Evolutionary conservation across 2,888 invertebrate species (phyloP), one percentile per base, ranked within the genome.

Genomic region (Drosophila barbarae): DNA sequence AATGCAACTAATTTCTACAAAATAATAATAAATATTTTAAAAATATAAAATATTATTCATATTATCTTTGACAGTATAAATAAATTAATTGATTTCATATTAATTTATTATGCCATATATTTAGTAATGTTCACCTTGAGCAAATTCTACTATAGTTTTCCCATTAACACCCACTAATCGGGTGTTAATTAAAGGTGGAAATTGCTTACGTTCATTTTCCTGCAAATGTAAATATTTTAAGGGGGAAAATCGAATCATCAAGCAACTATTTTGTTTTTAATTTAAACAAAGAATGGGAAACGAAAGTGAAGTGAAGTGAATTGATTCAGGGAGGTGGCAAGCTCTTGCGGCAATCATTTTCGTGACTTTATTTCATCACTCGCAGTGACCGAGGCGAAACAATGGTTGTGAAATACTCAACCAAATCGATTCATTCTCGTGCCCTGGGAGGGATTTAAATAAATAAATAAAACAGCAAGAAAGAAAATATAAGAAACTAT

Each of bases 271-370:
- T 23, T 23, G 21, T 23, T 23, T 30, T 13, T 15, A 12, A 30
- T 4, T 30, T 18, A 18, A 46, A 8, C 8, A 5, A 8, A 7
- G 15, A 46, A 18, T 46, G 3, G 13, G 7, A 41, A 41, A 21
- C 13, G 41, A 30, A 13, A 13, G 23, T 41, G 23, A 15, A 42
- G n/a, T n/a, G 5, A n/a, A 2, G 12, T 1, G 18, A 21, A 21
- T 21, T 9, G 18, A 5, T 32, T 18, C 46, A 12, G 2, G 28
- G 0, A 30, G 32, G 12, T 15, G 21, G n/a, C 30, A 23, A 2
- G 6, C 28, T 15, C 41, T 42, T 49, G 53, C 32, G 15, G 53
- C 55, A 52, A 36, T 21, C n/a, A 21, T 52, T 36, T 54, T 21
- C 28, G 36, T 36, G 54, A 30, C 12, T 15, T 23, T 2, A 21